Base-by-base conservation (phyloP, 1,140 invertebrate genomes). In the Hycleus cichorii region DNA sequence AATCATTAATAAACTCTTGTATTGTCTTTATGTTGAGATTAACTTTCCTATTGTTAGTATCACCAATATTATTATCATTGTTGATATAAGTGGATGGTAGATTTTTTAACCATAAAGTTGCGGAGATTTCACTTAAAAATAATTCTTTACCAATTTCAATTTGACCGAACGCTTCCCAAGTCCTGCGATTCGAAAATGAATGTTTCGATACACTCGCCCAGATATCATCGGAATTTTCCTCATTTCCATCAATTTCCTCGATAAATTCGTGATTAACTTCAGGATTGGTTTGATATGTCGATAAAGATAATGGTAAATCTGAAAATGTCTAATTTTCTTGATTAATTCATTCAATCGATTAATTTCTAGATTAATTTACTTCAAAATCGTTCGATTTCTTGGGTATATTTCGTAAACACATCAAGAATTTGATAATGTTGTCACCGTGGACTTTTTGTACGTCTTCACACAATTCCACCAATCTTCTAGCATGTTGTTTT, bases 101-200 rank as follows among this genome's bases (percentile, higher is more conserved):
- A 64, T 68, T 66, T 43, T 68, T 62, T 7, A 68, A 52, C 69
- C 67, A 69, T 18, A 69, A 59, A 11, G 64, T 39, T 10, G 63
- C 62, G 0, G 62, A 64, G 4, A 70, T 60, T 61, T 71, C 67
- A 8, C 61, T 65, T 12, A 70, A 50, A 62, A 72, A 72, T 40
- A 64, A 63, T 48, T 71, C 69, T 54, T 67, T 70, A 25, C 64
- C 59, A 12, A 68, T 62, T 24, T 60, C 59, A 8, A 59, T 44
- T 52, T 62, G 63, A 3, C 68, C 70, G 45, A 68, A 67, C 18
- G 47, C 51, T 47, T 73, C 72, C 72, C 72, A 73, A 40, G 55
- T 72, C 47, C 58, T 64, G 12, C 63, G 60, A 39, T 62, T 46
- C 48, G 52, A 59, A 45, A 60, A 63, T 46, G 47, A 42, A 7